Percentiles rank a stretch among this genome's conserved stretches.
Conservation (phyloP, 2,113 vertebrate species). For the Lates calcarifer region DNA sequence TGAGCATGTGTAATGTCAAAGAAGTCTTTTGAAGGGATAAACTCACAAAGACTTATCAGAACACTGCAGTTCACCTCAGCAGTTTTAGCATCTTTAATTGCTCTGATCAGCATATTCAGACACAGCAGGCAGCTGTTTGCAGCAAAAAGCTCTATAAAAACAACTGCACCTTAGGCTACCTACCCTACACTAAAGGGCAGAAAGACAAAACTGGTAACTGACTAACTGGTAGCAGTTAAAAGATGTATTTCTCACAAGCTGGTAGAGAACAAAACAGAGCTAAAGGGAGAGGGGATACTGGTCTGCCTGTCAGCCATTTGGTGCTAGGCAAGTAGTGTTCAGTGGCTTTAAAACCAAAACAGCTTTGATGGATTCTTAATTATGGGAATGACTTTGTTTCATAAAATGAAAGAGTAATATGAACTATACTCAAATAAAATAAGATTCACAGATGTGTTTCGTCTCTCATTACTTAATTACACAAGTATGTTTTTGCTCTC, state of each 20-base stretch:
- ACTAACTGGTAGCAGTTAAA: neutral
- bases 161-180: neutral
- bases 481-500: neutral
- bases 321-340: neutral
- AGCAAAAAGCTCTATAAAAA: neutral
- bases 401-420: neutral
- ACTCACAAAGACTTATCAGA: neutral
- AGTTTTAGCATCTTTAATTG: constrained; percentile 9
- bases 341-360: too few species aligned
- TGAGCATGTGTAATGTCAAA: neutral
- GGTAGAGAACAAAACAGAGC: neutral
- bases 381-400: neutral
- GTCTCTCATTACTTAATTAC: neutral
- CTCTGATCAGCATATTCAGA: neutral
- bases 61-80: neutral
- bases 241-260: too few species aligned
- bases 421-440: neutral
- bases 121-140: neutral
- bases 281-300: neutral
- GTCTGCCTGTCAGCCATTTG: neutral
- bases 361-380: neutral
- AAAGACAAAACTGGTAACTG: neutral
- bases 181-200: neutral
- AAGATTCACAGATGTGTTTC: neutral
- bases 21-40: neutral